Conservation (phyloP, 2,797 vertebrate species). For the Chromis chromis region DNA sequence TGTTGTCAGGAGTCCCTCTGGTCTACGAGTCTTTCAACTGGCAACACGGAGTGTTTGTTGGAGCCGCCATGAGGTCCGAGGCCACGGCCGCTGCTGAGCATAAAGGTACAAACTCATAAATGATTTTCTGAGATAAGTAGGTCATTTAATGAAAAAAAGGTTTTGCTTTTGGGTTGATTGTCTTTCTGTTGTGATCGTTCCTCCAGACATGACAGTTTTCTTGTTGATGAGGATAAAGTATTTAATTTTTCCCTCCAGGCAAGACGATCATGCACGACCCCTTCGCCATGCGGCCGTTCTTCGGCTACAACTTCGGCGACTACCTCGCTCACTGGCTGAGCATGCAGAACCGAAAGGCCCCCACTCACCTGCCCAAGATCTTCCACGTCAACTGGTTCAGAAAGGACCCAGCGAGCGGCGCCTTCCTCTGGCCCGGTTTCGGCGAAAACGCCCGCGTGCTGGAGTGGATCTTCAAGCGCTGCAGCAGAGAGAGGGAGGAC, state of each 20-base stretch:
- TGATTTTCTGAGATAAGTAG: background rate
- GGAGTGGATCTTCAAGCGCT: slow-evolving; percentile 93
- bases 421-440: slow-evolving; percentile 95
- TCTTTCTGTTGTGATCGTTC: background rate
- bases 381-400: slow-evolving; percentile 98
- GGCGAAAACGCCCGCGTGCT: slow-evolving; percentile 92
- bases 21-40: slow-evolving; percentile 93
- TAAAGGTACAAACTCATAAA: slow-evolving; percentile 82
- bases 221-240: background rate
- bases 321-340: slow-evolving; percentile 94
- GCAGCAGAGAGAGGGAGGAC: slow-evolving; percentile 83
- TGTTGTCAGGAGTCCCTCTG: slow-evolving; percentile 89
- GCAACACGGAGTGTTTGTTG: slow-evolving; percentile 94
- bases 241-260: slow-evolving; percentile 74
- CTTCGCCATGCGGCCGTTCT: slow-evolving; percentile 95
- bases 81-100: slow-evolving; percentile 95
- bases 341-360: slow-evolving; percentile 86
- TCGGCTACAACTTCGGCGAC: slow-evolving; percentile 94
- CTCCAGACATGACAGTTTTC: no score
- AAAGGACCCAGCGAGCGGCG: slow-evolving; percentile 81
- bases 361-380: slow-evolving; percentile 88
- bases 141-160: background rate
- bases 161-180: background rate
- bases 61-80: slow-evolving; percentile 93
- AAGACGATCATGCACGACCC: slow-evolving; percentile 94